A percentile compares a stretch with the other conserved stretches of the same genome.
These are phyloP conservation scores for Ciconia boyciana DNA, from an alignment of 2,113 vertebrate species.

Conservation along the genomic window DNA sequence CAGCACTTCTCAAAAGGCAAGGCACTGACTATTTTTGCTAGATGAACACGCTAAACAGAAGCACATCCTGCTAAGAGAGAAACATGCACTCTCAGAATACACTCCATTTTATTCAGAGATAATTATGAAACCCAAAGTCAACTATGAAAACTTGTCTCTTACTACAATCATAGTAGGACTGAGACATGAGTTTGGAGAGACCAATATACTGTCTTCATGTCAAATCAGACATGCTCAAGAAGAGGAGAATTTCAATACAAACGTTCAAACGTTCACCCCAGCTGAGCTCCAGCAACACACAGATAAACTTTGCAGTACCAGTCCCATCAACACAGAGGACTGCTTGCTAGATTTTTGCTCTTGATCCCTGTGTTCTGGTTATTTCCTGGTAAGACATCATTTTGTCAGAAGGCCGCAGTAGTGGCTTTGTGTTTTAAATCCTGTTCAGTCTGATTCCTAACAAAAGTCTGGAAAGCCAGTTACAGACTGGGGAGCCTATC, in stretches of 20 bases:
- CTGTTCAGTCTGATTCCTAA: background rate
- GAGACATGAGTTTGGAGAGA: background rate
- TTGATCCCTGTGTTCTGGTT: background rate
- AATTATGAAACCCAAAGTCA: background rate
- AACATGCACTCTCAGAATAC: background rate
- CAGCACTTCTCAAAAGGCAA: background rate
- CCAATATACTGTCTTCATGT: background rate
- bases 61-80: background rate
- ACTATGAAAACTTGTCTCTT: background rate
- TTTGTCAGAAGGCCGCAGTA: background rate
- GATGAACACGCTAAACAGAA: background rate
- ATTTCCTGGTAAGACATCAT: background rate
- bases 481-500: background rate
- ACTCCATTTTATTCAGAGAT: background rate
- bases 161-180: background rate
- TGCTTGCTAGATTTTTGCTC: background rate
- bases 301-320: background rate
- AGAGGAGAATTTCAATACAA: background rate
- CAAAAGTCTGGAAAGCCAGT: background rate
- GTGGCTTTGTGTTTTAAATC: background rate
- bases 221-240: background rate
- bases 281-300: background rate
- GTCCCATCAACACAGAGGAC: background rate
- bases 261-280: background rate
- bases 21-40: background rate